phyloP scores from a whole-genome alignment of 2,888 invertebrate genomes.

The Sclerodermus sp. region DNA sequence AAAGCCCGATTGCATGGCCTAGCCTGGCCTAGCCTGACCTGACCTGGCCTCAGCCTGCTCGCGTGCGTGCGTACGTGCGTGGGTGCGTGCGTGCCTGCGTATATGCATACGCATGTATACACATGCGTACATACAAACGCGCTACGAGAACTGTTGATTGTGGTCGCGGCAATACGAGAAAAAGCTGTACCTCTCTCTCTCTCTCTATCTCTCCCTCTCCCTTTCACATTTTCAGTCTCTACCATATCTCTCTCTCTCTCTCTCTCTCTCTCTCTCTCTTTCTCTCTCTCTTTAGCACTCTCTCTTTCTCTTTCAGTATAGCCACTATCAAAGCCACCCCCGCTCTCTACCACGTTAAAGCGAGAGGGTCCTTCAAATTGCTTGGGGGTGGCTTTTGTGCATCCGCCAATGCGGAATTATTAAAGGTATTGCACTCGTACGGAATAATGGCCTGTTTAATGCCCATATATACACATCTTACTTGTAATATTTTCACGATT shows the following conservation, averaged over 20 bases:
- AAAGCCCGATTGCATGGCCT: too few species aligned
- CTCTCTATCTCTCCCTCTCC: constrained; percentile 1
- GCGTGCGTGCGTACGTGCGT: constrained; percentile 3
- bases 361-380: too few species aligned
- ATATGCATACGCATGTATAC: constrained; percentile 1
- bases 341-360: too few species aligned
- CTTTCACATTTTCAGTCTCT: background rate
- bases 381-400: too few species aligned
- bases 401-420: too few species aligned
- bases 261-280: background rate
- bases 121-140: constrained; percentile 8
- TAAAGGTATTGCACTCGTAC: too few species aligned
- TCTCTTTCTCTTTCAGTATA: too few species aligned
- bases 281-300: constrained; percentile 1
- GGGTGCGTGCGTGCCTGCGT: constrained; percentile 7
- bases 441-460: too few species aligned
- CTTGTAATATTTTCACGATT: too few species aligned
- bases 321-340: too few species aligned
- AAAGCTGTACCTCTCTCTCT: constrained; percentile 15
- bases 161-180: constrained; percentile 22
- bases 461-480: too few species aligned
- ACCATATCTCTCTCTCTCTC: background rate
- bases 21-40: background rate
- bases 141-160: constrained; percentile 30
- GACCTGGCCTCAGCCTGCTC: constrained; percentile 17